Base-by-base conservation (phyloP, 2,888 invertebrate genomes). In the Pocota personata region DNA sequence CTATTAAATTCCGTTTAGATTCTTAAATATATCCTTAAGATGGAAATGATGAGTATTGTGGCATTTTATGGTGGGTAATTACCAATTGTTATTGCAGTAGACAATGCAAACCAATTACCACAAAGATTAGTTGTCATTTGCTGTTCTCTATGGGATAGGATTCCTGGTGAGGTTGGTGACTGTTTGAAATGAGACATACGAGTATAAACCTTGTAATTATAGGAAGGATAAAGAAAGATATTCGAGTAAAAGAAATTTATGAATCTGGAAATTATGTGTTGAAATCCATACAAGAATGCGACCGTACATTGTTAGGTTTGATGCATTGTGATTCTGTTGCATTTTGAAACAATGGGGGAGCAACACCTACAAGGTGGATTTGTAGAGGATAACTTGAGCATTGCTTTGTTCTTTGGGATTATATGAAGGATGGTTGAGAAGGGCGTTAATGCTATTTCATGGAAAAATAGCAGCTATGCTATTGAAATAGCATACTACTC, bases 1-100 rank as follows among this genome's bases (percentile, higher is more conserved):
- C 71, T 43, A 78, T 78, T 78, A 64, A 78, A 78, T 62, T 27
- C 16, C 40, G 2, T 32, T 37, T 46, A 43, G 19, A 14, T 62
- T 24, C 52, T 71, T 6, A 32, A 30, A n/a, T 30, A 12, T 4
- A 30, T 10, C 40, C 50, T 19, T 24, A 1, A 58, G 30, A 7
- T 30, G 19, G 0, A 32, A 32, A 16, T 27, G 1, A 58, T 37
- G 19, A 12, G 58, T n/a, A 37, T 37, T 40, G 21, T 21, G 21
- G 35, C 6, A 5, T 5, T 37, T 58, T 37, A 58, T 21, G 35
- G 58, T 7, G 5, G 0, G 30, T 7, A 3, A 4, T 50, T 2
- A 16, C 32, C 8, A 57, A 35, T 19, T 35, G 35, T 57, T 57
- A 57, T 57, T 57, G 35, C 35, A 35, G 12, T 19, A 21, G 12